Base-by-base conservation (phyloP, 2,888 invertebrate genomes). In the Nemotelus pantherinus region DNA sequence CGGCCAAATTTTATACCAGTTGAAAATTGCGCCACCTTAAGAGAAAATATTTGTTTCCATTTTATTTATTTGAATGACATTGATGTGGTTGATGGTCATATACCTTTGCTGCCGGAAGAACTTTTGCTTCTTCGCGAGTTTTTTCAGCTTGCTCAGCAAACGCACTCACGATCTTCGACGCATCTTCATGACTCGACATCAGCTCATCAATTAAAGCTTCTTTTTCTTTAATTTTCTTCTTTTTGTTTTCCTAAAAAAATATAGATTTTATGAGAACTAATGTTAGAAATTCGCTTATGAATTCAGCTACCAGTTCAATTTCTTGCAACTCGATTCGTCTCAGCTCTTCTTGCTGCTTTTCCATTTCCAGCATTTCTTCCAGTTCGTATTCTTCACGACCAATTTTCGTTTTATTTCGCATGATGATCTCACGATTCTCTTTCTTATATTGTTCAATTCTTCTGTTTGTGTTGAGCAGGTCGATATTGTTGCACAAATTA, bases 161-260 rank as follows among this genome's bases (percentile, higher is more conserved):
- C 9, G 93, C 93, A 80, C 92, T 93, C 0, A 98, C 88, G 82
- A 98, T 97, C 81, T 93, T 93, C 82, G 93, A 93, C 0, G 98
- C 98, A 85, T 97, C 93, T 7, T 93, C 93, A 81, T 95, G 94
- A 0, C 97, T 96, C 85, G 95, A 95, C 93, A 97, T 97, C 55
- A 99, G 89, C 85, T 98, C 97, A 87, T 98, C 97, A 78, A 99
- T 97, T 3, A 99, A 88, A 0, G 95, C 96, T 85, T 98, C 96
- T 82, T 96, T 96, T 81, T 95, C 94, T 55, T 94, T 90, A 41
- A 94, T 92, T 86, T 96, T 96, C 81, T 93, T 93, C 84, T 92
- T 93, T 83, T 95, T 95, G 0, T 92, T 91, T 85, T 94, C 90
- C 88, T 84, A 84, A 67, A 60, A 57, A 25, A 2, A 7, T 43